phyloP scores from a whole-genome alignment of 2,888 invertebrate species.

The Elysia crispata region DNA sequence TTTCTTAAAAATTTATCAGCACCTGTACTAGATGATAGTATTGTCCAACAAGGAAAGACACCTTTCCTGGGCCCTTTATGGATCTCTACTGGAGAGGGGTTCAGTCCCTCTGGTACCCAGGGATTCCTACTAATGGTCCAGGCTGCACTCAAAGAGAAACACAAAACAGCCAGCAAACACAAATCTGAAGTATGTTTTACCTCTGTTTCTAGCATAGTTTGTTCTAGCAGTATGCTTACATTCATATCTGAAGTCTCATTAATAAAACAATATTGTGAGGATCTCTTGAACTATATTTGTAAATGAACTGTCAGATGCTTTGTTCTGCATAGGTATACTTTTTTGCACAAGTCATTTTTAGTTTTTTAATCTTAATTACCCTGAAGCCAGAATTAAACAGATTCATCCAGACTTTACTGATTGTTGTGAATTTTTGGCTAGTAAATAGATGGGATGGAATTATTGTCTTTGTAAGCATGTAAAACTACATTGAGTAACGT shows the following conservation, averaged over 20 bases:
- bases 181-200: conserved; percentile 33
- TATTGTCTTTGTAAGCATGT: no score
- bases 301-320: no score
- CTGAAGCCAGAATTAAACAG: no score
- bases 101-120: conserved; percentile 74
- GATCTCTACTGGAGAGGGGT: conserved; percentile 76
- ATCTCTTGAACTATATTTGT: neutral
- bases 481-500: no score
- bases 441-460: no score
- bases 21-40: conserved; percentile 74
- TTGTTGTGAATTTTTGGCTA: no score
- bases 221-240: no score
- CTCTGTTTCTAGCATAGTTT: neutral
- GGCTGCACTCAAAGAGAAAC: conserved; percentile 27
- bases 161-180: conserved; percentile 11
- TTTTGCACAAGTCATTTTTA: no score
- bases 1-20: conserved; percentile 58
- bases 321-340: no score
- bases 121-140: conserved; percentile 64
- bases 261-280: neutral
- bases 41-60: conserved; percentile 69
- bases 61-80: conserved; percentile 76
- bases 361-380: no score
- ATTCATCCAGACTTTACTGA: no score
- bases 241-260: neutral